Evolutionary conservation across 2,888 invertebrate species (phyloP), one percentile per base, ranked within the genome.

Genomic region (Tenthredo notha): DNA sequence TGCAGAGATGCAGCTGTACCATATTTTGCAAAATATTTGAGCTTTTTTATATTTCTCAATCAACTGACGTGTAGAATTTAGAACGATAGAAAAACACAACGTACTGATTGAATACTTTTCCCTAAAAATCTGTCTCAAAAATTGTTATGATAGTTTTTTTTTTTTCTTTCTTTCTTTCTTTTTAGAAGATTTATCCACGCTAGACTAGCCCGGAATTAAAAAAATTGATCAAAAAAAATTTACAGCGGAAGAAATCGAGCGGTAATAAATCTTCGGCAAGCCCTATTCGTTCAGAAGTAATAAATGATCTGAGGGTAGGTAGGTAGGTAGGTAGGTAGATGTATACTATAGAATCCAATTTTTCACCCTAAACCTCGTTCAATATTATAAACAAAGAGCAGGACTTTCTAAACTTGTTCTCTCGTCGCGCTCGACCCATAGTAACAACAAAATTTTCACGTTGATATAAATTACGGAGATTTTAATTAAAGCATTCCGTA

Each of bases 401-500:
- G 40, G 50, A 18, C 50, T 77, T 54, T 50, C 50, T 33, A 33
- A 54, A 77, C 77, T 77, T 77, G 18, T 47, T 43, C 25, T 18
- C 47, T 29, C 18, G 9, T 33, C 50, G 10, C 29, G 40, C 18
- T 33, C 40, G 74, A n/a, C 15, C 25, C 74, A 25, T 67, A 7
- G 6, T 1, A n/a, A 18, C 29, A 12, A 18, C 70, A 75, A 50
- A 15, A 77, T 77, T 54, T 25, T 50, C 21, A 54, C 37, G 50
- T 0, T 80, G 18, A 61, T 40, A 54, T 54, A 77, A 80, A 80
- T 61, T 21, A 80, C 58, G 61, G 37, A n/a, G 3, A 61, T 37
- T 80, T 80, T 61, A 80, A 61, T 80, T 80, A 80, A 80, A 80
- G 37, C 80, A 80, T 80, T 40, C 15, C 80, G 58, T 58, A 40